Evolutionary conservation across 2,113 vertebrate species (phyloP).

Genomic region (Epinephelus lanceolatus): DNA sequence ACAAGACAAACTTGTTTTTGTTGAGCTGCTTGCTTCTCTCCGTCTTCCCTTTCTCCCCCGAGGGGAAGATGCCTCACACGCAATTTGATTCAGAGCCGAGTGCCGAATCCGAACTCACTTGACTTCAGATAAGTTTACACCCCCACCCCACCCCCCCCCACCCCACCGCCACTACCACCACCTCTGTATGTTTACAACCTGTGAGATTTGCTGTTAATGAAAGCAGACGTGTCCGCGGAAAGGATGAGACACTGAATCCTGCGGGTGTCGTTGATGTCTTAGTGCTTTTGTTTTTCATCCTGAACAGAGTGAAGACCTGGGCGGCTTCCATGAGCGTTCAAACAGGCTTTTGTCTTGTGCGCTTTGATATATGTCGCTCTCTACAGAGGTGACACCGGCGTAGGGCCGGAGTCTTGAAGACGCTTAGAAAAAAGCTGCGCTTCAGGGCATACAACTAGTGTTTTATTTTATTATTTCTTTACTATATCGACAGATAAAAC

Average conservation of each 20-base stretch:
- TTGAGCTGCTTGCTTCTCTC: conserved; percentile 38
- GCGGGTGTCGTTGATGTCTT: conserved; percentile 39
- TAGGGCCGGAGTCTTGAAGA: conserved; percentile 14
- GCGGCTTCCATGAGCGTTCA: conserved; percentile 37
- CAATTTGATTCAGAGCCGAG: conserved; percentile 62
- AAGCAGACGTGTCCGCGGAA: conserved; percentile 29
- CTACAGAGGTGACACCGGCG: conserved; percentile 20
- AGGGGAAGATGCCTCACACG: conserved; percentile 59
- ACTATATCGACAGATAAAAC: neutral
- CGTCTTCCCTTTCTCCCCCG: conserved; percentile 47
- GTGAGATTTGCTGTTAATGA: conserved; percentile 48
- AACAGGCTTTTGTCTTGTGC: conserved; percentile 37
- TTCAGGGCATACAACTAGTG: conserved; percentile 10
- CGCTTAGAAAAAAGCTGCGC: neutral
- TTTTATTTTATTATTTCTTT: neutral
- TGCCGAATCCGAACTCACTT: conserved; percentile 34
- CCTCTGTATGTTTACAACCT: conserved; percentile 26
- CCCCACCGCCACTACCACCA: no score
- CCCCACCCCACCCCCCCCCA: neutral
- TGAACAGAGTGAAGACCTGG: conserved; percentile 19
- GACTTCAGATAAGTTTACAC: conserved; percentile 53
- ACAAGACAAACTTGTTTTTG: conserved; percentile 75
- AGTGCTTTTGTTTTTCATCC: conserved; percentile 20
- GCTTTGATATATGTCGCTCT: conserved; percentile 53
- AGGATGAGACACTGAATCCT: conserved; percentile 52